Evolutionary conservation across 2,113 vertebrate genomes (phyloP), one percentile per base, ranked within the genome.

Genomic region (Aix galericulata): DNA sequence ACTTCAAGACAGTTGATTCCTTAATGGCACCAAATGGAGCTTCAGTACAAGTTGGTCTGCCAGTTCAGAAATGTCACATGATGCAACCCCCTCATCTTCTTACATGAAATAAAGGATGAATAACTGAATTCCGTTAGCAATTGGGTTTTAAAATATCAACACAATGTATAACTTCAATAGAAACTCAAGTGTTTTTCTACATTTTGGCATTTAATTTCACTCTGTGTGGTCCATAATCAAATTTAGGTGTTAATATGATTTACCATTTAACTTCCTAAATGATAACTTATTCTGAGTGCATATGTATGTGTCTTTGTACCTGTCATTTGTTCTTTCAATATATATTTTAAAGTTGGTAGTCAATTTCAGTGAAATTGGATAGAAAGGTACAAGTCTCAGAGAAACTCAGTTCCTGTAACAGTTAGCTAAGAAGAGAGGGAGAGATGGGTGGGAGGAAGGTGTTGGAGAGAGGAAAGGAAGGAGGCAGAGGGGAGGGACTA

Each of bases 1-100:
- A 5, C 34, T 86, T 74, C 6, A 26, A 89, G 88, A 75, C 27
- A 75, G 63, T 94, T 72, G 67, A 91, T 92, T 92, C 58, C 50
- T 89, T 95, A 91, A 86, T 78, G 86, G 77, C 62, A 95, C 69
- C 71, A 95, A 94, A 93, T 87, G 80, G 89, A 83, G 59, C 66
- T 64, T 86, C 64, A 69, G 89, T 88, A 90, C 82, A 93, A 83
- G 50, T 56, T 89, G 93, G 56, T 81, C 80, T 91, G 63, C 73
- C 62, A 82, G 64, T 91, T 95, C 74, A 76, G 75, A 91, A 91
- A 82, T 88, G 76, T 85, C 82, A 86, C 60, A 63, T 87, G 86
- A 82, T 80, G 71, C n/a, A 87, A 82, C 69, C 21, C 38, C 73
- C 63, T 93, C 46, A 58, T 89, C 85, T 91, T 88, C 44, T 90